Conservation (phyloP, 2,888 invertebrate species). For the Leptura quadrifasciata region DNA sequence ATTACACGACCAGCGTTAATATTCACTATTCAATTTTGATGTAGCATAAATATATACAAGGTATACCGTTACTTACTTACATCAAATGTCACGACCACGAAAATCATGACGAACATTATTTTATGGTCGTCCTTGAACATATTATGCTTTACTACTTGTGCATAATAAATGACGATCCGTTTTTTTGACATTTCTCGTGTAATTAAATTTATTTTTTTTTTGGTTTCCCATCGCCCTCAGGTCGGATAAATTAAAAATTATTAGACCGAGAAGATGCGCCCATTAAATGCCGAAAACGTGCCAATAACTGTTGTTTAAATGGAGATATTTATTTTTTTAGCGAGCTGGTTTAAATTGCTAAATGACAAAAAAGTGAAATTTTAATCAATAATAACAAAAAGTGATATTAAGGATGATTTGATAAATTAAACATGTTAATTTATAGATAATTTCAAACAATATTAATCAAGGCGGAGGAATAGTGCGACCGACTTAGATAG, state of each 20-base stretch:
- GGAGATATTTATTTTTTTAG: constrained; percentile 16
- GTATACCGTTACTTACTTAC: constrained; percentile 51
- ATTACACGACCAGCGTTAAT: constrained; percentile 29
- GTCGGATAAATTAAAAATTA: constrained; percentile 36
- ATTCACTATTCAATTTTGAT: constrained; percentile 45
- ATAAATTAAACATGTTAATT: neutral
- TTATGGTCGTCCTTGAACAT: constrained; percentile 49
- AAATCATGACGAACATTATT: constrained; percentile 54
- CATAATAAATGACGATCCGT: constrained; percentile 27
- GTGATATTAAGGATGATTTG: neutral
- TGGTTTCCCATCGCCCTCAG: neutral
- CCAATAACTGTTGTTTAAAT: constrained; percentile 35
- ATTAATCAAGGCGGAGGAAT: too few species aligned
- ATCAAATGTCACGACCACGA: constrained; percentile 54
- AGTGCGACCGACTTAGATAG: too few species aligned
- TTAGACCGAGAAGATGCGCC: constrained; percentile 35
- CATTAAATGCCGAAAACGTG: constrained; percentile 27
- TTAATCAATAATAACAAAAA: neutral
- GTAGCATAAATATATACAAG: constrained; percentile 45
- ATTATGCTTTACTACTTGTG: constrained; percentile 36
- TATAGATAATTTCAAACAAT: neutral
- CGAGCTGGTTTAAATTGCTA: neutral
- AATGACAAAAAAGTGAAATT: constrained; percentile 23
- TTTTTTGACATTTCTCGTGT: constrained; percentile 27
- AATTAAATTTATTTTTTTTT: constrained; percentile 35